A percentile compares a stretch with the other conserved stretches of the same genome.
Conservation (phyloP, 2,888 invertebrate genomes). For the Elysia crispata region DNA sequence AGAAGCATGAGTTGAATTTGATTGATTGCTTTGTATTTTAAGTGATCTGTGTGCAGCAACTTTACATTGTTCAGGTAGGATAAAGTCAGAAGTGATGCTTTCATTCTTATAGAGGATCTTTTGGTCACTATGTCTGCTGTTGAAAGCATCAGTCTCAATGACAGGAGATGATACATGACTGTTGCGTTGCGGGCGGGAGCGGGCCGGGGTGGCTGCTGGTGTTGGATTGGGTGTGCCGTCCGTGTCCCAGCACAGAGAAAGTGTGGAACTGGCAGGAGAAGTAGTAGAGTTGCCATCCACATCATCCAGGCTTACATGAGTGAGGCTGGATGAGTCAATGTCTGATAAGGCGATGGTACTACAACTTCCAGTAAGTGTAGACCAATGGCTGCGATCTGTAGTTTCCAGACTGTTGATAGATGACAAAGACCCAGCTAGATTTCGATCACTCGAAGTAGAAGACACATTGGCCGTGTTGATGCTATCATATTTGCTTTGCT, state of each 20-base stretch:
- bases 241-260: slow-evolving; percentile 49
- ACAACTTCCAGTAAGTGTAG: slow-evolving; percentile 26
- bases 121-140: background rate
- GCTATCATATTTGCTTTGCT: no score
- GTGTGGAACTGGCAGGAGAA: slow-evolving; percentile 57
- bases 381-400: background rate
- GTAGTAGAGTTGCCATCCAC: slow-evolving; percentile 51
- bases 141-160: background rate
- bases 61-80: no score
- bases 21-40: no score
- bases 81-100: no score
- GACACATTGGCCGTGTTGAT: no score
- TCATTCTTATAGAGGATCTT: no score
- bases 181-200: background rate
- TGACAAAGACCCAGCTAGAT: background rate
- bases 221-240: slow-evolving; percentile 48
- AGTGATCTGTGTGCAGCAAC: no score
- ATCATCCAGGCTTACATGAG: slow-evolving; percentile 65
- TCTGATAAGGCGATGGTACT: slow-evolving; percentile 55
- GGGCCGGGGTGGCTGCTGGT: slow-evolving; percentile 44
- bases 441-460: background rate
- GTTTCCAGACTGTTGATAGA: background rate
- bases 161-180: background rate
- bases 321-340: slow-evolving; percentile 59
- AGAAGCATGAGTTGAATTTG: no score